Percentiles rank a stretch among this genome's conserved stretches.
Evolutionary conservation across 2,797 vertebrate genomes (phyloP).

Genomic region (Semotilus atromaculatus): DNA sequence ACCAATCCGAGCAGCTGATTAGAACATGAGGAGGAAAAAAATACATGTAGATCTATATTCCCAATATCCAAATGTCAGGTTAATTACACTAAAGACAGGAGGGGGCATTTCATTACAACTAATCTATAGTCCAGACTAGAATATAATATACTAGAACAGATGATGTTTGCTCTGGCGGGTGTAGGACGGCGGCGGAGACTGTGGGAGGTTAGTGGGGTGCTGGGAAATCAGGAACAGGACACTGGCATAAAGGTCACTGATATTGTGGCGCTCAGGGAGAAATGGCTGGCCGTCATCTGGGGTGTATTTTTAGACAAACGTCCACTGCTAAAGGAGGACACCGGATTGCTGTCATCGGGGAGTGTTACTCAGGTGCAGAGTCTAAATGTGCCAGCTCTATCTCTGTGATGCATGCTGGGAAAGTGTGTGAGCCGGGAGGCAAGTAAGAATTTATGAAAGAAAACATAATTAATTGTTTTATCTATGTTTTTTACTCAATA

Average conservation of each 20-base stretch:
- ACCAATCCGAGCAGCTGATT: background rate
- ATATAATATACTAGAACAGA: conserved; percentile 8
- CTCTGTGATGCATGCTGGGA: conserved; percentile 30
- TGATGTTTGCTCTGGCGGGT: conserved; percentile 29
- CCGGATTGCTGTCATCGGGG: conserved; percentile 43
- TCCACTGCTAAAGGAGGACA: conserved; percentile 51
- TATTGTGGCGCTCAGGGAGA: conserved; percentile 54
- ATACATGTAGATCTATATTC: background rate
- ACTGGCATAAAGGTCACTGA: conserved; percentile 58
- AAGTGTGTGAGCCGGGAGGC: background rate
- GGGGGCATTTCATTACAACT: conserved; percentile 10
- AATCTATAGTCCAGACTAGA: conserved; percentile 1
- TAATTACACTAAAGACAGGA: conserved; percentile 4
- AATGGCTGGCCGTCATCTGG: conserved; percentile 52
- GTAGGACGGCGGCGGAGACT: conserved; percentile 39
- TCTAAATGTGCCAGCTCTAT: conserved; percentile 48
- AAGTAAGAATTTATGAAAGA: background rate
- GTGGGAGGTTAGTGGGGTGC: conserved; percentile 54
- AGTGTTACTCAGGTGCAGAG: conserved; percentile 45
- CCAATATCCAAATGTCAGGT: background rate
- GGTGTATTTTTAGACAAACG: conserved; percentile 63
- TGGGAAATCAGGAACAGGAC: conserved; percentile 59
- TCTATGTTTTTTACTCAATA: background rate
- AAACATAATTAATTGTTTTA: conserved; percentile 1
- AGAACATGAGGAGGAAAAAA: background rate